Evolutionary conservation across 2,888 invertebrate genomes (phyloP).

Genomic region (Hirtodrosophila alboralis): DNA sequence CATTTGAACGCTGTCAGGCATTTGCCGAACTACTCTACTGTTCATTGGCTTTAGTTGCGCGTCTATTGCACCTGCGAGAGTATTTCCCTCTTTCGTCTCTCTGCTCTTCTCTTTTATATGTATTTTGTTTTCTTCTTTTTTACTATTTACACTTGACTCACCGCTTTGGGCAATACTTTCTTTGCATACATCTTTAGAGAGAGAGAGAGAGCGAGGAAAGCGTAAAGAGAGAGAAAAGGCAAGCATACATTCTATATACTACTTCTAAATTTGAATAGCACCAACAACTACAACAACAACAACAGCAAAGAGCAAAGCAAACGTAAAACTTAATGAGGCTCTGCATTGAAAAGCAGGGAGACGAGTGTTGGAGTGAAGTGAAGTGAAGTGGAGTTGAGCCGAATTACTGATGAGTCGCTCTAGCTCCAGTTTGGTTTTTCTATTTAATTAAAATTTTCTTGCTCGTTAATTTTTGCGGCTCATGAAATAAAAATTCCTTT

Average conservation of each 20-base stretch:
- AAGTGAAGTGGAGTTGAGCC: constrained; percentile 30
- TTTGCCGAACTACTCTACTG: constrained; percentile 66
- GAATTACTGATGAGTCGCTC: constrained; percentile 40
- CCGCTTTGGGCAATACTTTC: constrained; percentile 41
- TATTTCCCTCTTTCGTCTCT: constrained; percentile 30
- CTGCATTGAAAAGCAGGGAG: constrained; percentile 54
- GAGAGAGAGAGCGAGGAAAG: constrained; percentile 5
- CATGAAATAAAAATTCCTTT: constrained; percentile 71
- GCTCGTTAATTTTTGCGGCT: constrained; percentile 66
- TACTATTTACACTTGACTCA: constrained; percentile 50
- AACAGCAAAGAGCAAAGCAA: constrained; percentile 53
- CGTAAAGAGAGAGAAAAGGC: constrained; percentile 6
- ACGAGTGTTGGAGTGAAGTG: constrained; percentile 10
- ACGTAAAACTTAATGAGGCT: constrained; percentile 74
- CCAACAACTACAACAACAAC: constrained; percentile 51
- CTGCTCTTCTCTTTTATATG: neutral
- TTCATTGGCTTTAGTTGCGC: constrained; percentile 68
- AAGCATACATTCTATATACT: constrained; percentile 62
- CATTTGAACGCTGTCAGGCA: constrained; percentile 28
- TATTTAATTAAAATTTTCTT: constrained; percentile 74
- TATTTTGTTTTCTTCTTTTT: constrained; percentile 10
- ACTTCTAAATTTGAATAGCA: constrained; percentile 72
- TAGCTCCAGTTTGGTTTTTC: constrained; percentile 51
- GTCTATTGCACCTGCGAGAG: constrained; percentile 63
- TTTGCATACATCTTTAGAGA: constrained; percentile 23